Evolutionary conservation across 1,140 invertebrate genomes (phyloP).

Genomic region (Calephelis nemesis): DNA sequence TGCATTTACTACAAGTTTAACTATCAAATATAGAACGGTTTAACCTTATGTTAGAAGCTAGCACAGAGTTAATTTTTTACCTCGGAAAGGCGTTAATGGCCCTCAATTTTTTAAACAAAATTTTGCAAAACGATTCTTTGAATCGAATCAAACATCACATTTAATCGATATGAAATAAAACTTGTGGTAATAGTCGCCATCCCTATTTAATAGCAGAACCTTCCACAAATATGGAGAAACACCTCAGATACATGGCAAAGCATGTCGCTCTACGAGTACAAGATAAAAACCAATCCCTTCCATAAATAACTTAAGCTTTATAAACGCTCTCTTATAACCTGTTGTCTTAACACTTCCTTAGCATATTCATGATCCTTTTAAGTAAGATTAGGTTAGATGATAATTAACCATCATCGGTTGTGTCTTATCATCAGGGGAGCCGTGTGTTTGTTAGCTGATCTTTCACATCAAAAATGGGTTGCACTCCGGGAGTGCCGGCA

Average conservation of each 20-base stretch:
- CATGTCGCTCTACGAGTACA: conserved; percentile 29
- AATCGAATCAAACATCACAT: not conserved
- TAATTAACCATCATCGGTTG: too few relatives aligned
- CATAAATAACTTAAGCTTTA: conserved; percentile 24
- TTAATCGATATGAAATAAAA: not conserved
- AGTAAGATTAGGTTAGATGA: conserved; percentile 28
- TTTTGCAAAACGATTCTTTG: not conserved
- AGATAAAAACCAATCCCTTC: conserved; percentile 35
- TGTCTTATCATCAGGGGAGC: too few relatives aligned
- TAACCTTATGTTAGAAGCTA: too few relatives aligned
- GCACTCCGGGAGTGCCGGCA: too few relatives aligned
- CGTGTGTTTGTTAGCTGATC: too few relatives aligned
- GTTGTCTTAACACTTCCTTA: conserved; percentile 29
- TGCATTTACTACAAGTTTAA: too few relatives aligned
- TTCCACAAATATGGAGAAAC: conserved; percentile 27
- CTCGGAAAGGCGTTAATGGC: too few relatives aligned
- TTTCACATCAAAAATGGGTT: too few relatives aligned
- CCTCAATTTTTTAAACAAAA: not conserved
- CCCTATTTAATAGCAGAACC: not conserved
- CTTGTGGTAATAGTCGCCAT: not conserved
- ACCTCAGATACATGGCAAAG: conserved; percentile 27
- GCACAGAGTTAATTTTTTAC: too few relatives aligned
- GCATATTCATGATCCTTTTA: conserved; percentile 35
- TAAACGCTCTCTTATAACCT: conserved; percentile 22
- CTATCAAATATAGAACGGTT: too few relatives aligned